These are phyloP conservation scores for Atherinosoma microstoma DNA, from an alignment of 2,797 vertebrate genomes.

Conservation along the genomic window DNA sequence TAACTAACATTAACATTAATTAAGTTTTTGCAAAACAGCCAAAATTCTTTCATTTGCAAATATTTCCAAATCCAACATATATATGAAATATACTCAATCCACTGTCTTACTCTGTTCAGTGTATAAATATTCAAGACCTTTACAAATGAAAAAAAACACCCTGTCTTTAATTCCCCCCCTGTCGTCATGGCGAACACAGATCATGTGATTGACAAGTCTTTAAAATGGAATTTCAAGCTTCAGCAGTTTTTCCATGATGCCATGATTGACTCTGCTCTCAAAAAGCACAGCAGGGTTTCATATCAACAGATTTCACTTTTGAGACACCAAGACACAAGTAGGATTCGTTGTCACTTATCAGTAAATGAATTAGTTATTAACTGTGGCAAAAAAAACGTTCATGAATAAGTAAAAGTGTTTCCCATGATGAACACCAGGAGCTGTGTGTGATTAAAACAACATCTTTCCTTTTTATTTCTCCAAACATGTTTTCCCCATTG, in stretches of 20 bases:
- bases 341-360: slow-evolving; percentile 29
- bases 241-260: slow-evolving; percentile 57
- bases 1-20: neutral
- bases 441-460: neutral
- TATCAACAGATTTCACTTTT: slow-evolving; percentile 22
- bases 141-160: neutral
- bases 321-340: slow-evolving; percentile 16
- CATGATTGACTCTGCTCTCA: slow-evolving; percentile 54
- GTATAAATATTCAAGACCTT: slow-evolving; percentile 7
- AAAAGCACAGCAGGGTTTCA: slow-evolving; percentile 41
- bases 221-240: slow-evolving; percentile 75
- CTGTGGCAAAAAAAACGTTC: neutral
- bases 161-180: slow-evolving; percentile 21
- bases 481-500: neutral
- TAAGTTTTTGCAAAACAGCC: neutral
- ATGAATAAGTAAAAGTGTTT: neutral
- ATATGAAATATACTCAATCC: neutral
- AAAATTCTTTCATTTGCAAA: neutral
- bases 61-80: neutral
- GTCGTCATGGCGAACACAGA: slow-evolving; percentile 69
- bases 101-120: neutral
- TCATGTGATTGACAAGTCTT: slow-evolving; percentile 67
- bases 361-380: slow-evolving; percentile 15
- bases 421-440: neutral
- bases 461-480: neutral